Base-by-base conservation (phyloP, 2,113 vertebrate genomes). In the Menidia beryllina region DNA sequence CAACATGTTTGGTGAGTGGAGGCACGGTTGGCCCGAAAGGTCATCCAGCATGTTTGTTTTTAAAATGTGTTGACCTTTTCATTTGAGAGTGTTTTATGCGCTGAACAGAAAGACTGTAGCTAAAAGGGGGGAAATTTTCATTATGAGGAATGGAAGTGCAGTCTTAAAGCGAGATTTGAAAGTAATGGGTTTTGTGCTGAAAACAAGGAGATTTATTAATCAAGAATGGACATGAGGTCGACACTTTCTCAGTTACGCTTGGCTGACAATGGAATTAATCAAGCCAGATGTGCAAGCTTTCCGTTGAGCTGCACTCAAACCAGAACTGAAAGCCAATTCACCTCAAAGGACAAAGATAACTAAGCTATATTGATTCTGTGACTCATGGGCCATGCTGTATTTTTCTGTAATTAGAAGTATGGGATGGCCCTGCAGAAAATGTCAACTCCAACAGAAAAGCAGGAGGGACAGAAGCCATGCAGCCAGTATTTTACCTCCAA, bases 1-100 rank as follows among this genome's bases (percentile, higher is more conserved):
- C 43, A 98, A 90, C 93, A 96, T 99, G 94, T 99, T 99, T 0
- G 98, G 98, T 99, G 94, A 99, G 98, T 94, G 8, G 0, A 60
- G 72, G 58, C 45, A 52, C 23, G 5, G 36, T 19, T 8, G 51
- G 17, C 23, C 30, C 20, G 14, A 49, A 61, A 64, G 57, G 48
- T 67, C 70, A 64, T 24, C 20, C 19, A 41, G 11, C 1, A 9
- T 15, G 14, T 2, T 5, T 59, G 20, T 24, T 69, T 30, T 1
- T 3, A 60, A 41, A 19, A 60, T 48, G 13, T 49, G 7, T 20
- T 62, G 41, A 69, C 36, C 17, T 52, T 76, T 65, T 43, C n/a
- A 17, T 26, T 30, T 43, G 19, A 2, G 30, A 51, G 19, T 0
- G 21, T 60, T 57, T 74, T 1, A 50, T 21, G n/a, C 38, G 34